Conservation (phyloP, 2,113 vertebrate genomes). For the Ciconia boyciana region DNA sequence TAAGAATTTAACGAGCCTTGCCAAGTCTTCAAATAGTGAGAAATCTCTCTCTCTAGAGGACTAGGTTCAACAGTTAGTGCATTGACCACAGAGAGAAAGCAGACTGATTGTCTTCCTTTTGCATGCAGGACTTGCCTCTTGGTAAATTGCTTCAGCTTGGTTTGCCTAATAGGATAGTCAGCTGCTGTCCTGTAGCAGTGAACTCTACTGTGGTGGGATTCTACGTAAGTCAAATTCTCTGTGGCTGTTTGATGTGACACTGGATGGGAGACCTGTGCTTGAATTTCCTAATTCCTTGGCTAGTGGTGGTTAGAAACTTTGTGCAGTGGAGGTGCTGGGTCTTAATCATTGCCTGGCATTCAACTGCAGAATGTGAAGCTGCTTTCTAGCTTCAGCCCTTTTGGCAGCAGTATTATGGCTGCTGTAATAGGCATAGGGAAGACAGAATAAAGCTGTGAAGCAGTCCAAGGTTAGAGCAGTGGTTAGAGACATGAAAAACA, state of each 20-base stretch:
- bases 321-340: not conserved
- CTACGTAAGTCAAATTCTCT: fast-evolving
- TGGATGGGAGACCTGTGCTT: not conserved
- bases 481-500: not conserved
- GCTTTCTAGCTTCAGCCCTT: not conserved
- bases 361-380: not conserved
- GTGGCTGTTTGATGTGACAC: not conserved
- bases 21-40: not conserved
- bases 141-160: not conserved
- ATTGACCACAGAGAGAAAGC: not conserved
- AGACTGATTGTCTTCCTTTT: not conserved
- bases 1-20: not conserved
- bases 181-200: not conserved
- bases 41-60: not conserved
- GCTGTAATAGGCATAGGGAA: not conserved
- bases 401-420: not conserved
- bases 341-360: not conserved
- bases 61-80: not conserved
- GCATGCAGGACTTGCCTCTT: not conserved
- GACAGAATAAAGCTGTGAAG: not conserved
- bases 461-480: not conserved
- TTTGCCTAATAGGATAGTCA: not conserved
- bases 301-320: not conserved
- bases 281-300: not conserved
- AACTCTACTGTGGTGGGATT: not conserved